Conservation (phyloP, 2,113 vertebrate genomes). For the Acanthochromis polyacanthus region DNA sequence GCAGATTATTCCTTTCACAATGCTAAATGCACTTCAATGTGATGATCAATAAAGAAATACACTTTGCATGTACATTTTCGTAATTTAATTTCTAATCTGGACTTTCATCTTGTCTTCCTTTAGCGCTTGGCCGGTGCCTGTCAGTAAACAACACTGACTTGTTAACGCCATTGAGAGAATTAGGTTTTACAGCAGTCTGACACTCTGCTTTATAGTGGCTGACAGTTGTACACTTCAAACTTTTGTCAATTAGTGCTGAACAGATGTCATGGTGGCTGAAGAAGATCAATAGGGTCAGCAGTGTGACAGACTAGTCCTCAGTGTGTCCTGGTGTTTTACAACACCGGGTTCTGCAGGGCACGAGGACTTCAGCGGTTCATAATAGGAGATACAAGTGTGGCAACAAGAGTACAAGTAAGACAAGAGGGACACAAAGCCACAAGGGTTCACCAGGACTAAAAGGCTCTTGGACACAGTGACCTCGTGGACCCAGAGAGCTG, state of each 20-base stretch:
- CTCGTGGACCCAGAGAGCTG: slow-evolving; percentile 41
- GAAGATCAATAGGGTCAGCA: slow-evolving; percentile 76
- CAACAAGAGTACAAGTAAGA: slow-evolving; percentile 25
- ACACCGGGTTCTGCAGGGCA: slow-evolving; percentile 30
- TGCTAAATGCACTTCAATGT: no score
- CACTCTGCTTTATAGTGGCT: slow-evolving; percentile 22
- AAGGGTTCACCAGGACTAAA: slow-evolving; percentile 28
- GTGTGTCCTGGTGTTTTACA: slow-evolving; percentile 59
- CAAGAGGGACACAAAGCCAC: slow-evolving; percentile 60
- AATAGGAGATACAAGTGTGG: slow-evolving; percentile 45
- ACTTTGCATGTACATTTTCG: not conserved
- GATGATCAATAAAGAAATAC: no score
- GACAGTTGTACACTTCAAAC: slow-evolving; percentile 62
- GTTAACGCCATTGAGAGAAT: slow-evolving; percentile 60
- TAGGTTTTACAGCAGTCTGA: slow-evolving; percentile 61
- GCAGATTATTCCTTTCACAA: no score
- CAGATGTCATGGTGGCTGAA: slow-evolving; percentile 74
- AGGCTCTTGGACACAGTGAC: slow-evolving; percentile 55
- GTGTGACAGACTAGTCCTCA: slow-evolving; percentile 61
- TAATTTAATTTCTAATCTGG: not conserved
- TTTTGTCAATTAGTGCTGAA: slow-evolving; percentile 66
- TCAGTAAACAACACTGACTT: slow-evolving; percentile 53
- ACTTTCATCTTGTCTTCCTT: not conserved
- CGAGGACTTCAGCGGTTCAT: slow-evolving; percentile 34
- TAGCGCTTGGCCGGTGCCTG: not conserved